Percentiles rank a stretch among this genome's conserved stretches.
Conservation (phyloP, 2,888 invertebrate species). For the Nebria salina region DNA sequence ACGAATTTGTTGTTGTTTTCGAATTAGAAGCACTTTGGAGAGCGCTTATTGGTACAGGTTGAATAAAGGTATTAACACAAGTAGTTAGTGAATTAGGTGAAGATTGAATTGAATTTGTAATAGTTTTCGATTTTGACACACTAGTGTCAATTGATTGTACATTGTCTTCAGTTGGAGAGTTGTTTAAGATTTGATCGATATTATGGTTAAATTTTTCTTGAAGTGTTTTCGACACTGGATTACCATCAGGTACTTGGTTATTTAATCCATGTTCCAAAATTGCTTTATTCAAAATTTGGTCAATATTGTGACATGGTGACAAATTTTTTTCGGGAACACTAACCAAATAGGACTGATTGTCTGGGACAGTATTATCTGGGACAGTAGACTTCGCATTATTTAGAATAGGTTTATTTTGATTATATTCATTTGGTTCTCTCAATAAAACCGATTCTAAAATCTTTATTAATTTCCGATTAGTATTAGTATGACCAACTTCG, state of each 20-base stretch:
- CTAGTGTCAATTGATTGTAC: background rate
- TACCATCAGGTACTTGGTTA: background rate
- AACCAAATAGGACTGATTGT: background rate
- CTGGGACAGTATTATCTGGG: background rate
- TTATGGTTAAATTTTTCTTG: background rate
- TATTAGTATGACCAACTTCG: background rate
- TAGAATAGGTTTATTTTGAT: background rate
- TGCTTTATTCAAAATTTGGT: background rate
- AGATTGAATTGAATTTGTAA: background rate
- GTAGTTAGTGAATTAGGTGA: background rate
- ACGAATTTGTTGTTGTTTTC: background rate
- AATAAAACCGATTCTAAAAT: background rate
- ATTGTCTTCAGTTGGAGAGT: background rate
- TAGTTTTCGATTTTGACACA: background rate
- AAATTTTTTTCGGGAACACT: background rate
- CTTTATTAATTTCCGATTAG: background rate
- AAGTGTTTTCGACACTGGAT: background rate
- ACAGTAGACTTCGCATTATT: background rate
- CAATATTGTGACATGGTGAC: background rate
- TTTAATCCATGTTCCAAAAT: background rate
- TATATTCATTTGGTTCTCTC: background rate
- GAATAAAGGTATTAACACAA: background rate
- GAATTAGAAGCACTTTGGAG: background rate
- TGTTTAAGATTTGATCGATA: background rate
- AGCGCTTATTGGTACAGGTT: background rate